phyloP scores from a whole-genome alignment of 2,888 invertebrate genomes.

The Spisula subtruncata region DNA sequence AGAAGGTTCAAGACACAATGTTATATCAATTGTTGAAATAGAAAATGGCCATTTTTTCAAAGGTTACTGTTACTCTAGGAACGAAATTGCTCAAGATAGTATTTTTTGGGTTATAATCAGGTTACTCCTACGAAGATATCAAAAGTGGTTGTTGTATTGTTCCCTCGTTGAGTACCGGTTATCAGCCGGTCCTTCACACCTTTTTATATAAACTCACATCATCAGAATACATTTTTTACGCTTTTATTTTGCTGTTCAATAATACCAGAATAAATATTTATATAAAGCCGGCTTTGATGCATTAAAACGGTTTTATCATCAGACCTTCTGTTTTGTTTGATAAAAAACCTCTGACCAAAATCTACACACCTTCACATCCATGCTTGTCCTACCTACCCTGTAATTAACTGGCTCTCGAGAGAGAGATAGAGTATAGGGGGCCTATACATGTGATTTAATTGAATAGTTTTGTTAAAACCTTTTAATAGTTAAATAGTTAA shows the following conservation, averaged over 20 bases:
- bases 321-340: not conserved
- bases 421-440: not conserved
- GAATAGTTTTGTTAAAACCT: not conserved
- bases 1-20: no score
- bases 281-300: not conserved
- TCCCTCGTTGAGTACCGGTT: no score
- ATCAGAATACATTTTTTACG: not conserved
- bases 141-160: no score
- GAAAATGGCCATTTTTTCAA: no score
- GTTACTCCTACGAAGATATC: no score
- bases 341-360: not conserved
- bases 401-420: not conserved
- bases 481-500: not conserved
- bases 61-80: no score
- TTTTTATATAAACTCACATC: not conserved
- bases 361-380: not conserved
- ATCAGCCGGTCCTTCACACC: not conserved
- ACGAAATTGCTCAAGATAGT: no score
- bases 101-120: no score
- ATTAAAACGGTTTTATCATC: constrained; percentile 11
- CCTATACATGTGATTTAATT: not conserved
- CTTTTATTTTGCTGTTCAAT: not conserved
- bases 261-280: constrained; percentile 13
- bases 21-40: no score
- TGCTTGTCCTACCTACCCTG: not conserved